Base-by-base conservation (phyloP, 2,888 invertebrate genomes). In the Sturmia bella region DNA sequence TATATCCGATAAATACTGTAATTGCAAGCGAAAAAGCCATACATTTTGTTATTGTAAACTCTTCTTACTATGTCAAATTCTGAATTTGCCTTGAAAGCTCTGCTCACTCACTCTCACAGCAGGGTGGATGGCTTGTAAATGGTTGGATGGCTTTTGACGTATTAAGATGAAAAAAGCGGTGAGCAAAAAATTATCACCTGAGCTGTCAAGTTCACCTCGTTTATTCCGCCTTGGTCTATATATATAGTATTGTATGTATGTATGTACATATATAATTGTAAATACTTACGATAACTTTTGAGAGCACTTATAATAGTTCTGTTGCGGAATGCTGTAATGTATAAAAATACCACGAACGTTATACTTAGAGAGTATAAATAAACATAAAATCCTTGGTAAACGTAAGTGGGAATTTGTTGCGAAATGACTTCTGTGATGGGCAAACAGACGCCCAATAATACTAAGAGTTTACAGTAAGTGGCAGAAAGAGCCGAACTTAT, bases 401-500 rank as follows among this genome's bases (percentile, higher is more conserved):
- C 94, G 75, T 94, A 93, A 37, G 93, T 93, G 17, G 95, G 94
- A 24, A 96, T 95, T 86, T 94, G 94, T 59, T 93, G 93, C 3
- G 96, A 95, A 83, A 97, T 95, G 64, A 96, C 95, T 92, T 97
- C 96, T 3, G 97, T 96, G 80, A 97, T 93, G 3, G 97, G 97
- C 87, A 98, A 94, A 15, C 97, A 96, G 45, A 97, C 93, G 9
- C 96, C 96, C 84, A 96, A 91, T 5, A 97, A 95, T 13, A 97
- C 95, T 77, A 98, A 91, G 13, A 97, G 92, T 89, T 97, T 96
- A 72, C 95, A 96, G 91, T 97, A 98, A 32, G 97, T 92, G 2
- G 95, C 95, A 48, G 96, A 96, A 52, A 96, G 90, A 5, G 95
- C 94, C 77, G 94, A 93, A 84, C 95, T 94, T 78, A 96, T 89